These are phyloP conservation scores for Horisme vitalbata DNA, from an alignment of 2,888 invertebrate species.

Conservation along the genomic window DNA sequence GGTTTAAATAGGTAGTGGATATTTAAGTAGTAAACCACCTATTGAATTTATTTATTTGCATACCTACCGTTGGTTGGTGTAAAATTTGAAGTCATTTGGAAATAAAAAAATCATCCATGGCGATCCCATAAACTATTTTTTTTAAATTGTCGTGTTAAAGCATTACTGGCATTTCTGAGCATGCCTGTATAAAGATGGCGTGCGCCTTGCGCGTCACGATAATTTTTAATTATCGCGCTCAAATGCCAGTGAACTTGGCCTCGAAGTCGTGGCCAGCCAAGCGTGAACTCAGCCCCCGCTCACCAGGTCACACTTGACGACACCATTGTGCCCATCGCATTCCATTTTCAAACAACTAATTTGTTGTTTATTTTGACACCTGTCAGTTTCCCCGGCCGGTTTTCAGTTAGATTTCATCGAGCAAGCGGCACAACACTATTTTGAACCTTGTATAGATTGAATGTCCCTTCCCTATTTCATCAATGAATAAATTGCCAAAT, in stretches of 20 bases:
- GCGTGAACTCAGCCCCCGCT: conserved; percentile 62
- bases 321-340: conserved; percentile 55
- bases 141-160: conserved; percentile 35
- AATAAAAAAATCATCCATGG: conserved; percentile 4
- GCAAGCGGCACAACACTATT: conserved; percentile 9
- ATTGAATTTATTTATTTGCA: too few species aligned
- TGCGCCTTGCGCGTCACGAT: conserved; percentile 78
- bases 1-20: too few species aligned
- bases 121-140: conserved; percentile 36
- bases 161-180: conserved; percentile 46
- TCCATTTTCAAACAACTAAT: conserved; percentile 42
- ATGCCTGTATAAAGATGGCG: conserved; percentile 70
- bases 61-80: too few species aligned
- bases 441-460: background rate
- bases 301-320: conserved; percentile 75
- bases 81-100: too few species aligned
- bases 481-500: conserved; percentile 15
- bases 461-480: conserved; percentile 15
- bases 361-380: conserved; percentile 43
- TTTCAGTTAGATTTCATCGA: conserved; percentile 9
- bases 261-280: conserved; percentile 64
- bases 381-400: conserved; percentile 19
- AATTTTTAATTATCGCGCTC: conserved; percentile 82
- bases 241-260: conserved; percentile 83
- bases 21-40: too few species aligned